Evolutionary conservation across 35 echinoderm and acorn worm species (phyloP).

Genomic region (Anneissia japonica): DNA sequence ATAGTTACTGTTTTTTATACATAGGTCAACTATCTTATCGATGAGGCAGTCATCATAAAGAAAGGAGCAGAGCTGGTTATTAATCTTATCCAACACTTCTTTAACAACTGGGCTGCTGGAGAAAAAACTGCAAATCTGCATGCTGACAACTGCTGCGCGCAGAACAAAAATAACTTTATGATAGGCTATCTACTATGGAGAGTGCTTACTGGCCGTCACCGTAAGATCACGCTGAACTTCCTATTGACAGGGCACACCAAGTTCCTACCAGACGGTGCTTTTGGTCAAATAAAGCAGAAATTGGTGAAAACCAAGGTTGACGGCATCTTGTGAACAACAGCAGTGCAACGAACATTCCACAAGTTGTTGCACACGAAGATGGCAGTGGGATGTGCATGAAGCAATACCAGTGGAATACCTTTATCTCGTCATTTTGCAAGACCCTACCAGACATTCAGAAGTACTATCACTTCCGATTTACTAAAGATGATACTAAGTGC

Average conservation of each 20-base stretch:
- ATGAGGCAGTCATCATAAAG: not conserved
- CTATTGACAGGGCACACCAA: conserved; percentile 8
- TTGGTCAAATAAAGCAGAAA: not conserved
- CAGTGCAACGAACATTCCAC: not conserved
- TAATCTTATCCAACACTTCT: not conserved
- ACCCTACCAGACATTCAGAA: not conserved
- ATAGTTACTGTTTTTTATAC: not conserved
- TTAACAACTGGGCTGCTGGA: not conserved
- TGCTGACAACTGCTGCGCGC: conserved; percentile 21
- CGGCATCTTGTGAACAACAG: not conserved
- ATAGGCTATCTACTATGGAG: not conserved
- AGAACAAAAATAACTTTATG: conserved; percentile 4
- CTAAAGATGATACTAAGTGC: not conserved
- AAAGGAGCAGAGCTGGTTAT: not conserved
- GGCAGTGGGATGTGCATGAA: not conserved
- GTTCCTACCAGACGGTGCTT: not conserved
- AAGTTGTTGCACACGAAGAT: not conserved
- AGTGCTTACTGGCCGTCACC: not conserved
- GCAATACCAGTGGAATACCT: not conserved
- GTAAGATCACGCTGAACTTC: not conserved
- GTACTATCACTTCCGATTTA: not conserved
- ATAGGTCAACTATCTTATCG: not conserved
- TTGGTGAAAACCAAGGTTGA: not conserved
- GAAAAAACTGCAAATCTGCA: not conserved
- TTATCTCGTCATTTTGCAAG: not conserved